phyloP scores from a whole-genome alignment of 1,140 invertebrate genomes.

The Helicoverpa zea region DNA sequence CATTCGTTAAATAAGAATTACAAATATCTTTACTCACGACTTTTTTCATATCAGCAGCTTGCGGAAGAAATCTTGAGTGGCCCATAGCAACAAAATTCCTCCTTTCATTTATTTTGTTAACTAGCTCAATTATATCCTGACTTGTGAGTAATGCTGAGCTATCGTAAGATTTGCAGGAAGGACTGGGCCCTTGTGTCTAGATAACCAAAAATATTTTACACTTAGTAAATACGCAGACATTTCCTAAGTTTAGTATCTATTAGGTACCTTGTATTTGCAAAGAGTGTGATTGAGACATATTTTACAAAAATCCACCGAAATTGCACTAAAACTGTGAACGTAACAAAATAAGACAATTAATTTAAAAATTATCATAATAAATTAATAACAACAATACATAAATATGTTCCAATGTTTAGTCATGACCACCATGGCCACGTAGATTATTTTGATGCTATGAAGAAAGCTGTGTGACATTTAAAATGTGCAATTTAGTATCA shows the following conservation, averaged over 20 bases:
- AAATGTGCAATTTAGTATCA: slow-evolving; percentile 61
- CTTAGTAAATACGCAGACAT: not conserved
- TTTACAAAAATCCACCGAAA: slow-evolving; percentile 65
- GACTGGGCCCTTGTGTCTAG: slow-evolving; percentile 66
- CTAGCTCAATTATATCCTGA: slow-evolving; percentile 63
- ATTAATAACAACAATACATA: slow-evolving; percentile 56
- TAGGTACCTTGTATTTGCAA: slow-evolving; percentile 66
- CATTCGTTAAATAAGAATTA: not conserved
- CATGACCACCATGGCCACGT: slow-evolving; percentile 51
- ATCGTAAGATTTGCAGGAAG: slow-evolving; percentile 68
- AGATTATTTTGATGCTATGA: slow-evolving; percentile 46
- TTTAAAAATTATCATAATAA: slow-evolving; percentile 73
- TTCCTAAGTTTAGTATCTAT: slow-evolving; percentile 15
- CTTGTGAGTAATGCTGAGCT: slow-evolving; percentile 58
- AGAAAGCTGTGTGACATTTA: slow-evolving; percentile 49
- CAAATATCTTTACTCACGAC: slow-evolving; percentile 63
- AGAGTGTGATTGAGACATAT: slow-evolving; percentile 73
- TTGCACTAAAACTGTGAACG: slow-evolving; percentile 46
- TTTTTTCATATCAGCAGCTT: slow-evolving; percentile 79
- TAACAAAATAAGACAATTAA: slow-evolving; percentile 65
- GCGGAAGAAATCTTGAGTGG: slow-evolving; percentile 63
- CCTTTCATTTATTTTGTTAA: slow-evolving; percentile 72
- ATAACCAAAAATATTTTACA: slow-evolving; percentile 48
- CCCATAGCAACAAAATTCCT: slow-evolving; percentile 77
- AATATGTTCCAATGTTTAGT: slow-evolving; percentile 49